Percentiles rank a stretch among this genome's conserved stretches.
phyloP scores from a whole-genome alignment of 2,113 vertebrate species.

The Pterocles burchelli region DNA sequence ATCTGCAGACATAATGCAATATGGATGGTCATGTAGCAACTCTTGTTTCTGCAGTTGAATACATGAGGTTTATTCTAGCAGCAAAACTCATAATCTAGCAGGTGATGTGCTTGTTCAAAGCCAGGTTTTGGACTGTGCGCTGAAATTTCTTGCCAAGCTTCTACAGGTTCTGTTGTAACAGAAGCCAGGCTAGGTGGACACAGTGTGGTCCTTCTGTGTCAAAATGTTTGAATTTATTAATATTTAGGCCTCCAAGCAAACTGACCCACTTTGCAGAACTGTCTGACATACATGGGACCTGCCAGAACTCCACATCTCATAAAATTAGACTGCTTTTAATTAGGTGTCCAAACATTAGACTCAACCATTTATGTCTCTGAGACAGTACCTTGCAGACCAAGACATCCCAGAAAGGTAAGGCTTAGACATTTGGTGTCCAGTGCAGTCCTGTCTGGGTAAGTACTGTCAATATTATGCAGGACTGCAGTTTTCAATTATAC shows the following conservation, averaged over 20 bases:
- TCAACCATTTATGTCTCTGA: background rate
- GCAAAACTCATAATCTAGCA: background rate
- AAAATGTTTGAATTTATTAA: background rate
- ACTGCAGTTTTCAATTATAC: background rate
- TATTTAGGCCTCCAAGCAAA: background rate
- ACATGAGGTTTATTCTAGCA: background rate
- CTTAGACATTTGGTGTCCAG: background rate
- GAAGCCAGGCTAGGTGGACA: background rate
- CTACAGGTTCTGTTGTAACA: background rate
- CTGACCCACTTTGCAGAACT: background rate
- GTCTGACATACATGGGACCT: background rate
- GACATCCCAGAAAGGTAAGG: background rate
- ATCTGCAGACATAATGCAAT: background rate
- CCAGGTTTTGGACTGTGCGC: accelerated
- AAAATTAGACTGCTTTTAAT: background rate
- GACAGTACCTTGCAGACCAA: background rate
- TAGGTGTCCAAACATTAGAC: background rate
- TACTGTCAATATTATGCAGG: background rate
- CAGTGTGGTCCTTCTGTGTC: background rate
- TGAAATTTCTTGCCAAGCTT: background rate
- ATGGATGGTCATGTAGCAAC: background rate
- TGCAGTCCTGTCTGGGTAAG: background rate
- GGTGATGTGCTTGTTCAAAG: background rate
- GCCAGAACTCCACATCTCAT: background rate
- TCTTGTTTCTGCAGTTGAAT: background rate